Base-by-base conservation (phyloP, 2,888 invertebrate genomes). In the Xylota sylvarum region DNA sequence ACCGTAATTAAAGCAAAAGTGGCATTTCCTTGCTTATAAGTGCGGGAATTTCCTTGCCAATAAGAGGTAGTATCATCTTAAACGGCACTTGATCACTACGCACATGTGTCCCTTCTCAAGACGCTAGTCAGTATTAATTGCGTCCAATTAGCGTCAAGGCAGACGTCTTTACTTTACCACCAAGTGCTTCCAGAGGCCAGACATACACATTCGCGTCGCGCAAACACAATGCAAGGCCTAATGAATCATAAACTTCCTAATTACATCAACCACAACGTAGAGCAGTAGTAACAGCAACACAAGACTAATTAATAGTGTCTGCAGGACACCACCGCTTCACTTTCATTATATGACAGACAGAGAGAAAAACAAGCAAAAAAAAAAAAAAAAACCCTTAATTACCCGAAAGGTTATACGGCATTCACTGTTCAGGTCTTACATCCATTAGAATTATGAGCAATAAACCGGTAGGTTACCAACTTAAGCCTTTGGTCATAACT, bases 91-190 rank as follows among this genome's bases (percentile, higher is more conserved):
- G 37, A 46, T 12, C 7, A 14, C 27, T 37, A 58, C 32, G 12
- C 27, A 55, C 37, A 14, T 60, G 43, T 43, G 40, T 56, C 23
- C 30, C 32, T 32, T 2, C 23, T 35, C 35, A 27, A 14, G 30
- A 32, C 6, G 14, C 37, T 56, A 40, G 19, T 43, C 14, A n/a
- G 43, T 35, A 72, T 23, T 23, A 72, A 64, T 46, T 74, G 48
- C 23, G 67, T 67, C 73, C 62, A 78, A 84, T 84, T 84, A 84
- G 73, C 60, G 73, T 73, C 73, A 43, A 50, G 27, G 46, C 60
- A 84, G 83, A 78, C 78, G 62, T 55, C 67, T 37, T 79, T 62
- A 48, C 67, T 62, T 62, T 83, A 64, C 73, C 78, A 78, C 72
- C 83, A 84, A 69, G 30, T 50, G 52, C 43, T 62, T 46, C 70